A percentile compares a stretch with the other conserved stretches of the same genome.
Evolutionary conservation across 2,888 invertebrate species (phyloP).

Genomic region (Tetramorium bicarinatum): DNA sequence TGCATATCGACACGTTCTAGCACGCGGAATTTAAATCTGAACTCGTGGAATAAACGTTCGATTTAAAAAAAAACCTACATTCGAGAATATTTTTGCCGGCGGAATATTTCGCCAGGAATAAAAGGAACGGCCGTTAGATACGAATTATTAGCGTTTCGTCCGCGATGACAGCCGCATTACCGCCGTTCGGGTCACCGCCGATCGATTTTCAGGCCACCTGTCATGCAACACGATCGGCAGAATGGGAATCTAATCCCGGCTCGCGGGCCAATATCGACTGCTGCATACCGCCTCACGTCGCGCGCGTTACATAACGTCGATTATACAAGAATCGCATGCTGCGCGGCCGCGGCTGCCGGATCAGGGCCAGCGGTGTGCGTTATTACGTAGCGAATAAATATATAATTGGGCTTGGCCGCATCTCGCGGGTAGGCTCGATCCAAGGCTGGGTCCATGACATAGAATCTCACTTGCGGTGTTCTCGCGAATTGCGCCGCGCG

Average conservation of each 20-base stretch:
- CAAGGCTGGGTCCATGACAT: slow-evolving; percentile 83
- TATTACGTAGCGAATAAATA: slow-evolving; percentile 83
- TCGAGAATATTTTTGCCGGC: background rate
- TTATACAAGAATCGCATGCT: slow-evolving; percentile 81
- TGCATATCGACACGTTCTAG: background rate
- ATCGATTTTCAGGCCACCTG: slow-evolving; percentile 25
- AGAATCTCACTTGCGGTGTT: slow-evolving; percentile 76
- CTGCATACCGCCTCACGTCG: slow-evolving; percentile 55
- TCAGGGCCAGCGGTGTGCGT: slow-evolving; percentile 79
- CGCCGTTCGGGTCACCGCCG: background rate
- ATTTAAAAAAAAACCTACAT: background rate
- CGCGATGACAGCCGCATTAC: background rate
- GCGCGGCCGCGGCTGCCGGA: slow-evolving; percentile 74
- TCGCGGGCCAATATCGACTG: slow-evolving; percentile 59
- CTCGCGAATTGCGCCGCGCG: slow-evolving; percentile 54
- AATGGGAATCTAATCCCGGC: slow-evolving; percentile 45
- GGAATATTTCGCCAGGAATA: slow-evolving; percentile 23
- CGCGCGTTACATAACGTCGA: slow-evolving; percentile 76
- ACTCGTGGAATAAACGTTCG: background rate
- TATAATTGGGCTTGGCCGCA: slow-evolving; percentile 81
- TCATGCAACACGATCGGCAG: background rate
- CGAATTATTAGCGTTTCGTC: slow-evolving; percentile 10
- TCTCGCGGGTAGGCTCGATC: slow-evolving; percentile 73
- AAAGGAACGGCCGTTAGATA: background rate
- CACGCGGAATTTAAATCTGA: background rate